Evolutionary conservation across 1,140 invertebrate species (phyloP), one percentile per base, ranked within the genome.

Genomic region (Drosophila repleta): DNA sequence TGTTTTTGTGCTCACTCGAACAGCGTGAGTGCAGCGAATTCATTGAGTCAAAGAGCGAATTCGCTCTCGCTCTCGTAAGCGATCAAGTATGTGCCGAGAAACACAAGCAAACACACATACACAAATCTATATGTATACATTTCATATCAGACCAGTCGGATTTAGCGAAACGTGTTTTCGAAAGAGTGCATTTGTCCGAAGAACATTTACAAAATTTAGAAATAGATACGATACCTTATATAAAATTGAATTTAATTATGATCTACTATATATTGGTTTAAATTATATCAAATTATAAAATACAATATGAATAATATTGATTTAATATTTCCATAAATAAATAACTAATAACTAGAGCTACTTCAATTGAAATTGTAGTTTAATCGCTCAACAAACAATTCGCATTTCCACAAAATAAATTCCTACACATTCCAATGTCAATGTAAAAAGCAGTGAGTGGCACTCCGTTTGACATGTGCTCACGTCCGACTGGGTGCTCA

Each of bases 11-110:
- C 15, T 56, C 67, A 70, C 67, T 70, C 67, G 45, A 64, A 10
- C 24, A 15, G 61, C 58, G 29, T 46, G 57, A 60, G 26, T 35
- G 37, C 49, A 24, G 68, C 68, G 68, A 71, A 71, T 66, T 71
- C 37, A 45, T 65, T 71, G 68, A 71, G 68, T 66, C n/a, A 71
- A 71, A 71, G 62, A 66, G 68, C 62, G 62, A 65, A 43, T 57
- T 65, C 68, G 68, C 68, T 62, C 13, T 21, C 37, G 10, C 61
- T 69, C 62, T 66, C 46, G 37, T n/a, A 5, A 46, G 29, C 46
- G 68, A 71, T 71, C 68, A 65, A 43, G 26, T 24, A n/a, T 24
- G 17, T 58, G 21, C 18, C 20, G 7, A 49, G 29, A n/a, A 29
- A 32, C 24, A n/a, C 32, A 17, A 6, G 29, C 6, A 51, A 32